Evolutionary conservation across 2,113 vertebrate species (phyloP).

Genomic region (Vanacampus margaritifer): DNA sequence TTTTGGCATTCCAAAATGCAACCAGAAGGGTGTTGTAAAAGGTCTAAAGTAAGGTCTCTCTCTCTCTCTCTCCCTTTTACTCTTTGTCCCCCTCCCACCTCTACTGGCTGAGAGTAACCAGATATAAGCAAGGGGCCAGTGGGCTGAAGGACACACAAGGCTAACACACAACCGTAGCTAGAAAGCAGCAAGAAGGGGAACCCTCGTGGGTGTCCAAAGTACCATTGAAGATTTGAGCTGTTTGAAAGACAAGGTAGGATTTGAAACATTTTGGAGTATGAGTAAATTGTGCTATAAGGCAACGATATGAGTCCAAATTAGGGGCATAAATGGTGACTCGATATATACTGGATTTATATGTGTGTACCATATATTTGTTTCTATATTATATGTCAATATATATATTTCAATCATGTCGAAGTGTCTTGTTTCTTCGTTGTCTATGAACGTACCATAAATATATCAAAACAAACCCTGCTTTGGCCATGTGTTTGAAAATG

Average conservation of each 20-base stretch:
- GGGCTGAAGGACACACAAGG: slow-evolving; percentile 23
- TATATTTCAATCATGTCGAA: background rate
- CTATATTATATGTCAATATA: background rate
- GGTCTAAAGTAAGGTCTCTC: background rate
- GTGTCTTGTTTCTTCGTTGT: background rate
- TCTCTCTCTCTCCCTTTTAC: background rate
- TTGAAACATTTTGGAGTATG: background rate
- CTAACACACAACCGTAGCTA: background rate
- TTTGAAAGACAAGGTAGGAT: slow-evolving; percentile 40
- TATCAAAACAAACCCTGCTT: background rate
- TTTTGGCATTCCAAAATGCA: background rate
- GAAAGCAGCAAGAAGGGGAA: background rate
- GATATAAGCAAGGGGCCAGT: slow-evolving; percentile 3
- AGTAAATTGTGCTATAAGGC: background rate
- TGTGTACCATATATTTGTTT: background rate
- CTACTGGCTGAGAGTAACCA: background rate
- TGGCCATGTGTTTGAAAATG: background rate
- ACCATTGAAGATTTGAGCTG: slow-evolving; percentile 6
- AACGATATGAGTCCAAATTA: background rate
- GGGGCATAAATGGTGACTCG: background rate
- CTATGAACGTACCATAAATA: no score
- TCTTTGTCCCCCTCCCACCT: background rate
- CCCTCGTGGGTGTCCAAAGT: slow-evolving; percentile 11
- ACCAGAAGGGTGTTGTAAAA: background rate
- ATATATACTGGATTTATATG: background rate